Evolutionary conservation across 2,888 invertebrate species (phyloP).

Genomic region (Lycophotia porphyrea): DNA sequence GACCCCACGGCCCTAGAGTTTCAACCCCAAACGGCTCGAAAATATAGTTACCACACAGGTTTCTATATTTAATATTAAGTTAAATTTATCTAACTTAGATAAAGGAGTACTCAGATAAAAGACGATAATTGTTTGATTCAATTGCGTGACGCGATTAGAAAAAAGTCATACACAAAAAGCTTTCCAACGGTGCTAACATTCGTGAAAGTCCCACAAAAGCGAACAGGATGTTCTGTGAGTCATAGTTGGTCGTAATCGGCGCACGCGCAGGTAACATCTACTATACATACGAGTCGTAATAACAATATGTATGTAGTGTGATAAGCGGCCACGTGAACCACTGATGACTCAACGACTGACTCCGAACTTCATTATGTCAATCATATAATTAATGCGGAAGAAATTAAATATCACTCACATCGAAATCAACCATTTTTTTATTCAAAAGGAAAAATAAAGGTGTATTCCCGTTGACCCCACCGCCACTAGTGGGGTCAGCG

Average conservation of each 20-base stretch:
- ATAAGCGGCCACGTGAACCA: slow-evolving; percentile 87
- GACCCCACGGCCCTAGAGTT: too few relatives aligned
- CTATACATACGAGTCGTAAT: slow-evolving; percentile 76
- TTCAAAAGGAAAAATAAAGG: too few relatives aligned
- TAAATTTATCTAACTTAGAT: slow-evolving; percentile 34
- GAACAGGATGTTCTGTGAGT: slow-evolving; percentile 87
- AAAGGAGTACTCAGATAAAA: slow-evolving; percentile 11
- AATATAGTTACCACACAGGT: too few relatives aligned
- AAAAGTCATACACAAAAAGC: slow-evolving; percentile 64
- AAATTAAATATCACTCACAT: slow-evolving; percentile 37
- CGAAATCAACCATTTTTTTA: background rate
- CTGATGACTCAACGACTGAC: slow-evolving; percentile 79
- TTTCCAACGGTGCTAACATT: slow-evolving; percentile 73
- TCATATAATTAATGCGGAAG: slow-evolving; percentile 51
- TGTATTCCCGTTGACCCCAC: too few relatives aligned
- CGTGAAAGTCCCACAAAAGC: slow-evolving; percentile 85
- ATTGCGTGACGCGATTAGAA: slow-evolving; percentile 22
- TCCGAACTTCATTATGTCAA: slow-evolving; percentile 61
- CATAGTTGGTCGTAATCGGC: slow-evolving; percentile 80
- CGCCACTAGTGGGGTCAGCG: too few relatives aligned
- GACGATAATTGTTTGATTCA: slow-evolving; percentile 21
- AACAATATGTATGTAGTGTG: slow-evolving; percentile 76
- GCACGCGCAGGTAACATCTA: slow-evolving; percentile 87
- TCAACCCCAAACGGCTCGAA: too few relatives aligned
- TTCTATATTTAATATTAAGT: too few relatives aligned